Evolutionary conservation across 2,113 vertebrate species (phyloP), one percentile per base, ranked within the genome.

Genomic region (Gobius niger): DNA sequence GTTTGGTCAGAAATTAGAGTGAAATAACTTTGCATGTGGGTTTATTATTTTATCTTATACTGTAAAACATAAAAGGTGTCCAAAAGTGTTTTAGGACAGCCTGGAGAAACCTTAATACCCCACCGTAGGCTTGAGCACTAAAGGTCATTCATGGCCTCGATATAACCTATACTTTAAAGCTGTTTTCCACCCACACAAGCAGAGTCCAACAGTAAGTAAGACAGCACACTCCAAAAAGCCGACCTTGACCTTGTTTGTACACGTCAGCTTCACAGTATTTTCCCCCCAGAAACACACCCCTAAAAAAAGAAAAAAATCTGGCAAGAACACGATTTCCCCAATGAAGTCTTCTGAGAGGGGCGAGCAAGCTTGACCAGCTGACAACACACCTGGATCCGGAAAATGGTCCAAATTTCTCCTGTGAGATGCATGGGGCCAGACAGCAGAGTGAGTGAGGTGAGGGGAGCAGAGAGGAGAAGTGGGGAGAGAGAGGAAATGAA

Each of bases 321-420:
- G 69, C 75, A 68, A 54, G 71, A 71, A 65, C 73, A 68, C 76
- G 70, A 54, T 86, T 73, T 73, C 75, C 53, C 54, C 49, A 8
- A 49, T 59, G 54, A 85, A 85, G 81, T 68, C 68, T 68, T 68
- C 41, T 3, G n/a, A 72, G 72, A 67, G 68, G 66, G 53, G 19
- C 47, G 63, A 73, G 52, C 70, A 63, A 83, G 68, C 52, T 60
- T 59, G 83, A 84, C 73, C 83, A 82, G 78, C 82, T 78, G 84
- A 88, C 86, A 82, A 63, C 72, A 76, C 81, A 84, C 75, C 85
- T 80, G 72, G 74, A 81, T 67, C 76, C 57, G 62, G 70, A 79
- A 78, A 84, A 77, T 14, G 50, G 42, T 81, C 72, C 68, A 81
- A 82, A 89, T 80, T 41, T 81, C 70, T 72, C 88, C 82, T 10